Evolutionary conservation across 2,113 vertebrate genomes (phyloP), one percentile per base, ranked within the genome.

Genomic region (Oryzias woworae): DNA sequence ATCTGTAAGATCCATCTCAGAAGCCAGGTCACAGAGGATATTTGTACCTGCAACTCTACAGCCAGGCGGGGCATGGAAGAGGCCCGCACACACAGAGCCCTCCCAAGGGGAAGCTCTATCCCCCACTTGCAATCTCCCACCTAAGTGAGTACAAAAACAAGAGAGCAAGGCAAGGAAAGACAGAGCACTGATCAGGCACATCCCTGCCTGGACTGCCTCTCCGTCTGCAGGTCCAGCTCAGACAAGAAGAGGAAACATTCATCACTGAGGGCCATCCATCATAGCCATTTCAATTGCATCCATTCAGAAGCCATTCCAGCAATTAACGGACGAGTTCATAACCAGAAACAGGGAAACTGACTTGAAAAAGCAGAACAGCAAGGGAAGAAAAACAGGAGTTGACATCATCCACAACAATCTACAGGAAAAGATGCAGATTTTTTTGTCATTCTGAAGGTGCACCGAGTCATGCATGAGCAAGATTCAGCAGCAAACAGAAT

Each of bases 21-120:
- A 71, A 58, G 52, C 64, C 49, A 4, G 65, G 74, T 78, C 79
- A 44, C 62, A 67, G 68, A 70, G 71, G 72, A 73, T 77, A 62
- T 68, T 62, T 75, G 77, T 96, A 96, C 95, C 95, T 97, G 95
- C 88, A 88, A 92, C 82, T 95, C 93, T 92, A 95, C 85, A 85
- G 94, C 94, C 92, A 97, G 96, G 83, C 95, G 94, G 82, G 96
- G 96, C 95, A 96, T 94, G 89, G 96, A 97, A 78, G 94, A 94
- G 86, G 95, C 95, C 93, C 93, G 95, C 77, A 81, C 66, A 77
- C 81, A 85, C 78, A 87, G 84, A 65, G 84, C 86, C 77, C 75
- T 82, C 58, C 78, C 86, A 71, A 86, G 51, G 4, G 85, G 77
- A 79, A 85, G 81, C 79, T 84, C 85, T 82, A 84, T 80, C 58